Conservation (phyloP, 2,888 invertebrate genomes). For the Actias luna region DNA sequence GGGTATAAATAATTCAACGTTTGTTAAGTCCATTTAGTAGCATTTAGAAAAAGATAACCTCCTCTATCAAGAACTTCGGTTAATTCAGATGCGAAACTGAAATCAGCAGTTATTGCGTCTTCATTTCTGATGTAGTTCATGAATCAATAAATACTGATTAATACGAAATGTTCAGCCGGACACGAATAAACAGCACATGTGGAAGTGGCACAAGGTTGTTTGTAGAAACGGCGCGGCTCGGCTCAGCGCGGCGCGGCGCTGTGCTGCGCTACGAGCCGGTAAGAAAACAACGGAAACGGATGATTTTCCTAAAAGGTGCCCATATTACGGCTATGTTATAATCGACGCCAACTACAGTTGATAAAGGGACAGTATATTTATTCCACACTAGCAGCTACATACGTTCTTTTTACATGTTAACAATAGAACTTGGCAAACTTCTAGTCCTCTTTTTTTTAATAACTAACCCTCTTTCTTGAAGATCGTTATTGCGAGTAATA, state of each 20-base stretch:
- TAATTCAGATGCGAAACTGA: neutral
- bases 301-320: conserved; percentile 45
- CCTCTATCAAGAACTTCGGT: no score
- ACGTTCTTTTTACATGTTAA: no score
- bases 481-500: no score
- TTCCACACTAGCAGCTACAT: neutral
- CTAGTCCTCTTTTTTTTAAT: no score
- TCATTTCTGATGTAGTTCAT: conserved; percentile 24
- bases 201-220: conserved; percentile 68
- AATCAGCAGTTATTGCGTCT: conserved; percentile 7
- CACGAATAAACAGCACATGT: conserved; percentile 52
- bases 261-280: conserved; percentile 30
- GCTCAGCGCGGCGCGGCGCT: neutral
- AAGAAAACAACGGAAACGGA: conserved; percentile 53
- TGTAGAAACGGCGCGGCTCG: conserved; percentile 49
- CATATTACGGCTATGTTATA: conserved; percentile 26
- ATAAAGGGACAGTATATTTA: neutral
- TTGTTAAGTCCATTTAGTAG: no score
- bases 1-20: no score
- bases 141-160: conserved; percentile 35
- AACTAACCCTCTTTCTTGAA: no score
- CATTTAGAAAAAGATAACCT: no score
- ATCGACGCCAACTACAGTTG: neutral
- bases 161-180: conserved; percentile 33
- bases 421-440: no score